Evolutionary conservation across 53 echinoderm and acorn worm species (phyloP).

Genomic region (Henricia sp.): DNA sequence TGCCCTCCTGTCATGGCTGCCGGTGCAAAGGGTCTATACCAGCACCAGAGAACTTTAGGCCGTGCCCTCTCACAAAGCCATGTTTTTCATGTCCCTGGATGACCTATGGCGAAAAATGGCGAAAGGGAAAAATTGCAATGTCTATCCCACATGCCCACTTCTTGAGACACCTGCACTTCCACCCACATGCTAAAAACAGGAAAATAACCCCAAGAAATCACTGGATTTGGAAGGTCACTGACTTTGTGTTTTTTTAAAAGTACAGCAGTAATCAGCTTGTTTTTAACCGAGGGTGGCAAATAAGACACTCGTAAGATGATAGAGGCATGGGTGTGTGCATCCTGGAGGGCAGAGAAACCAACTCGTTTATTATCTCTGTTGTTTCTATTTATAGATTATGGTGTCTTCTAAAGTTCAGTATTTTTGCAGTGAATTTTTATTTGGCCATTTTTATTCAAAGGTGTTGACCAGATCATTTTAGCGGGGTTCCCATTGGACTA

Average conservation of each 20-base stretch:
- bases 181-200: background rate
- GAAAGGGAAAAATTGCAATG: background rate
- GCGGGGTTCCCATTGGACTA: no score
- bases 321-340: conserved; percentile 1
- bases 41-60: no score
- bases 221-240: no score
- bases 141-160: background rate
- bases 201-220: no score
- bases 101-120: background rate
- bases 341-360: conserved; percentile 11
- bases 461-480: no score
- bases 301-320: background rate
- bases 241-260: background rate
- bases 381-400: background rate
- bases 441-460: no score
- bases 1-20: no score
- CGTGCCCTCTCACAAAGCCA: no score
- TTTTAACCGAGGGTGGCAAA: background rate
- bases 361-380: background rate
- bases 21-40: no score
- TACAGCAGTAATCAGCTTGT: background rate
- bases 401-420: no score
- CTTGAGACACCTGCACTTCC: background rate
- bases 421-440: no score
- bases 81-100: no score